Base-by-base conservation (phyloP, 2,113 vertebrate species). In the Callaeas wilsoni region DNA sequence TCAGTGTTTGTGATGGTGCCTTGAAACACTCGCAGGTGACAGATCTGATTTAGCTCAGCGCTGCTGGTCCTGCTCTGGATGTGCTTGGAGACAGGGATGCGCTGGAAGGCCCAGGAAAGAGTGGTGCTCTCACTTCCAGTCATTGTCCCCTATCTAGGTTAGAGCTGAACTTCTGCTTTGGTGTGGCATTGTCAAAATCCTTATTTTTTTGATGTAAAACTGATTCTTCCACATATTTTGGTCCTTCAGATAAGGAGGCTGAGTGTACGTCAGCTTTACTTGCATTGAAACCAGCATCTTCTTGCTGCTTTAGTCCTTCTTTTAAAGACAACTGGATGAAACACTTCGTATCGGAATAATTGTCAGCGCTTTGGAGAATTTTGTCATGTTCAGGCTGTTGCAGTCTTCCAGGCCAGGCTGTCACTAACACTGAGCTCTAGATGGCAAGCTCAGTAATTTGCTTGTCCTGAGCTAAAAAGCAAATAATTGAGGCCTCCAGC, bases 271-370 rank as follows among this genome's bases (percentile, higher is more conserved):
- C 30, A 9, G 29, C 57, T 89, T 75, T 64, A 49, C 29, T 75
- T 82, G 4, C 7, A 0, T 59, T 7, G 12, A n/a, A 87, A 63
- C 59, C 27, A 33, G 11, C 37, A 12, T 63, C 33, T 57, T 44
- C 32, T 26, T 78, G 9, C 41, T 71, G 44, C 65, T 89, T 68
- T 35, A n/a, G 18, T 64, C 8, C 4, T 87, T 8, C 41, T 71
- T 74, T 81, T 63, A 59, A 44, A 84, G 67, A 21, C 26, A 42
- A n/a, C 57, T 80, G 41, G 70, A 65, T 62, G 57, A 79, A 68
- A n/a, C 0, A 0, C 29, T 78, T 92, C 12, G 1, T 57, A 42
- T 35, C 0, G 0, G 22, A 81, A 26, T 56, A 57, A 59, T n/a
- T 42, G 33, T 49, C 74, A 46, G 2, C 0, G 0, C 55, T 53